A percentile compares a stretch with the other conserved stretches of the same genome.
These are phyloP conservation scores for Sesia bembeciformis DNA, from an alignment of 2,888 invertebrate genomes.

Conservation along the genomic window DNA sequence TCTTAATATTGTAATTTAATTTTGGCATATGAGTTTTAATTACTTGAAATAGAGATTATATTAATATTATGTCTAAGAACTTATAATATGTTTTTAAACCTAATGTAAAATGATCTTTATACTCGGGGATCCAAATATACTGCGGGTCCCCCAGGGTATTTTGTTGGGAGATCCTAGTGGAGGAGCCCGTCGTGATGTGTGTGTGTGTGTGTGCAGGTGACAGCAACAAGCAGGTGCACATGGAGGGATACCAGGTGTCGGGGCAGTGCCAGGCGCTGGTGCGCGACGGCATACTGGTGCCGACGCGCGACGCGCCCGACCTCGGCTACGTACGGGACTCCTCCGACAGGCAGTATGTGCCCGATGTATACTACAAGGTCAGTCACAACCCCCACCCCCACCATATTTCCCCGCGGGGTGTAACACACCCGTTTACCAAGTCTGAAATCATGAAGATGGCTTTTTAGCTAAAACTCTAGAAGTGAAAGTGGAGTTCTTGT, in stretches of 20 bases:
- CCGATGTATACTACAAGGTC: slow-evolving; percentile 99
- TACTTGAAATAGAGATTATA: too few relatives aligned
- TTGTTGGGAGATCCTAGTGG: too few relatives aligned
- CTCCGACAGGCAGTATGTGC: slow-evolving; percentile 94
- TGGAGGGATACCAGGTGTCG: slow-evolving; percentile 99
- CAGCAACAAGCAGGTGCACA: slow-evolving; percentile 91
- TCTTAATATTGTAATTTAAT: too few relatives aligned
- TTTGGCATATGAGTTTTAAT: too few relatives aligned
- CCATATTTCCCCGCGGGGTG: not conserved
- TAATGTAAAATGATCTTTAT: too few relatives aligned
- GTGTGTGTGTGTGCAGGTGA: slow-evolving; percentile 75
- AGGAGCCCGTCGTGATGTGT: not conserved
- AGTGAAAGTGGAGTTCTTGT: too few relatives aligned
- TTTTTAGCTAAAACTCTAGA: too few relatives aligned
- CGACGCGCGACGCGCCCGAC: slow-evolving; percentile 97
- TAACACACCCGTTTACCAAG: not conserved
- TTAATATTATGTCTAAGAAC: too few relatives aligned
- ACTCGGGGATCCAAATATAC: too few relatives aligned
- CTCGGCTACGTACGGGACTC: slow-evolving; percentile 96
- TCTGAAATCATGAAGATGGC: too few relatives aligned
- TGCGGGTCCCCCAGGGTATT: too few relatives aligned
- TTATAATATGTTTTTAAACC: too few relatives aligned
- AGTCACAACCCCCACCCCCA: slow-evolving; percentile 23
- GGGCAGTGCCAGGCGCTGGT: slow-evolving; percentile 98
- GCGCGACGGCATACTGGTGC: slow-evolving; percentile 92